A percentile compares a stretch with the other conserved stretches of the same genome.
phyloP scores from a whole-genome alignment of 1,140 invertebrate species.

The Ectropis grisescens region DNA sequence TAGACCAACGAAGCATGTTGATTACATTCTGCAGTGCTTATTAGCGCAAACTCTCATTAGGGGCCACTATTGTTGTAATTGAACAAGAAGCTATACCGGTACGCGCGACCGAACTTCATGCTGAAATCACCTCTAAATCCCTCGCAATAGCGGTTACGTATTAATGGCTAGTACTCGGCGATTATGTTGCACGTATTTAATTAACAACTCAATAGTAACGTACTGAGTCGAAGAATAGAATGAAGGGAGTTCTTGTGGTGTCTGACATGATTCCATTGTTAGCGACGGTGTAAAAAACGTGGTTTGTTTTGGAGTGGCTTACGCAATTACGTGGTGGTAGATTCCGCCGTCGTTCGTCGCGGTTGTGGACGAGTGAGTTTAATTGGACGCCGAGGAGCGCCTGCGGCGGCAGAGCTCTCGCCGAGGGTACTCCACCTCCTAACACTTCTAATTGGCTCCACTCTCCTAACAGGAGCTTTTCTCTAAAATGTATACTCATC shows the following conservation, averaged over 20 bases:
- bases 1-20: constrained; percentile 66
- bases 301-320: constrained; percentile 58
- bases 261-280: constrained; percentile 64
- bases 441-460: constrained; percentile 62
- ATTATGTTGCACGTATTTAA: constrained; percentile 58
- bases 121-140: constrained; percentile 34
- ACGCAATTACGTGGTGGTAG: too few relatives aligned
- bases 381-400: constrained; percentile 50
- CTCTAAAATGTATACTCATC: too few relatives aligned
- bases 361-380: constrained; percentile 38
- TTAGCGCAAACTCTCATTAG: constrained; percentile 67
- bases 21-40: constrained; percentile 68
- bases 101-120: constrained; percentile 22
- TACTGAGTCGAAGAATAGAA: constrained; percentile 30
- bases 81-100: constrained; percentile 57
- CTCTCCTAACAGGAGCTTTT: constrained; percentile 50
- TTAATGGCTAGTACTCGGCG: constrained; percentile 8
- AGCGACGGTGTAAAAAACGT: constrained; percentile 40
- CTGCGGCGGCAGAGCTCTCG: constrained; percentile 13
- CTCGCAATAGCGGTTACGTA: constrained; percentile 18
- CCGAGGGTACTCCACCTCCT: constrained; percentile 19
- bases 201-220: constrained; percentile 63
- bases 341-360: too few relatives aligned
- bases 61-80: constrained; percentile 69
- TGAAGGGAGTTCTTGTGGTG: constrained; percentile 47